Evolutionary conservation across 1,140 invertebrate species (phyloP).

Genomic region (Anagrus nilaparvatae): DNA sequence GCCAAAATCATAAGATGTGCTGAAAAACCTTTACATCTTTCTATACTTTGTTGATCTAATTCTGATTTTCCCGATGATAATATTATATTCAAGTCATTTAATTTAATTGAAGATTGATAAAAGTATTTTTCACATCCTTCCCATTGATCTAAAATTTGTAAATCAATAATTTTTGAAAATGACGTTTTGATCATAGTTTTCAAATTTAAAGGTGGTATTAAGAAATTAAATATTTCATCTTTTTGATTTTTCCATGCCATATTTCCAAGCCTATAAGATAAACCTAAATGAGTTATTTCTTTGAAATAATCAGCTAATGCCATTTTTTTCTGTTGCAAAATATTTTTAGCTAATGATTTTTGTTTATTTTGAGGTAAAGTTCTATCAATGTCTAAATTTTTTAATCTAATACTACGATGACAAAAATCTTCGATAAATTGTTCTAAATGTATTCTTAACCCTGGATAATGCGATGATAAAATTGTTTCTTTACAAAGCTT

Average conservation of each 20-base stretch:
- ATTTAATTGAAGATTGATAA: slow-evolving; percentile 57
- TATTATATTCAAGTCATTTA: slow-evolving; percentile 53
- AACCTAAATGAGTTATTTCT: slow-evolving; percentile 55
- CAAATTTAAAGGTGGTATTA: slow-evolving; percentile 51
- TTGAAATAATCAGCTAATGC: slow-evolving; percentile 77
- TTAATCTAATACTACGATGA: slow-evolving; percentile 51
- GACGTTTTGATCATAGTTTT: slow-evolving; percentile 39
- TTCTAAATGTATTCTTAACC: slow-evolving; percentile 50
- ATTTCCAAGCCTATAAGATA: slow-evolving; percentile 72
- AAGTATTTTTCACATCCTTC: slow-evolving; percentile 62
- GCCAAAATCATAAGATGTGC: slow-evolving; percentile 54
- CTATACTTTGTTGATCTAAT: slow-evolving; percentile 67
- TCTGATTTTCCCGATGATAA: slow-evolving; percentile 62
- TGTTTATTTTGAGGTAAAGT: slow-evolving; percentile 61
- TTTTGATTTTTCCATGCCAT: slow-evolving; percentile 31
- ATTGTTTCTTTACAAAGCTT: slow-evolving; percentile 53
- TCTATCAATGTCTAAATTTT: slow-evolving; percentile 52
- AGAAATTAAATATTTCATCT: slow-evolving; percentile 31
- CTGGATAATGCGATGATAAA: slow-evolving; percentile 44
- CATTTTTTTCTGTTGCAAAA: slow-evolving; percentile 75
- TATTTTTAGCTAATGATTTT: slow-evolving; percentile 66
- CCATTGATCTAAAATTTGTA: slow-evolving; percentile 51
- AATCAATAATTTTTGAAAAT: slow-evolving; percentile 9
- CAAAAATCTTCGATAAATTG: slow-evolving; percentile 53
- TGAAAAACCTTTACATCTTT: slow-evolving; percentile 74